These are phyloP conservation scores for Trachelus iudaicus DNA, from an alignment of 2,888 invertebrate genomes.

Conservation along the genomic window DNA sequence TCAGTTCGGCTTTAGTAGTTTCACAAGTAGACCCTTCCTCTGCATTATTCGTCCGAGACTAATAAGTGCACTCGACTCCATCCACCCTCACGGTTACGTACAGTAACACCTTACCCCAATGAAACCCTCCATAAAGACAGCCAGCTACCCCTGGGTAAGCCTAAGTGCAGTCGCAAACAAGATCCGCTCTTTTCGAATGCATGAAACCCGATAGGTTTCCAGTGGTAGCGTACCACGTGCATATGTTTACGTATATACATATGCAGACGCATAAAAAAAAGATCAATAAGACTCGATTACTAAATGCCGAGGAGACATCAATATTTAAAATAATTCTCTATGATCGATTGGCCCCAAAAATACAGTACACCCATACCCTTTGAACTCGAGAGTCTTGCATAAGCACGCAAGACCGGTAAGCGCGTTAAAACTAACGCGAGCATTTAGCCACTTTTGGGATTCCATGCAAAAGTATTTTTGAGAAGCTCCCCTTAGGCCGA, in stretches of 20 bases:
- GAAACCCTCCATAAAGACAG: background rate
- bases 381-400: background rate
- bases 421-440: background rate
- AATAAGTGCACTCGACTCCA: background rate
- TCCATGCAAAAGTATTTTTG: background rate
- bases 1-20: background rate
- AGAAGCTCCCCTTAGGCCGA: background rate
- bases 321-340: background rate
- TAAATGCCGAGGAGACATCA: too few species aligned
- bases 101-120: background rate
- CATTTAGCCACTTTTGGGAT: background rate
- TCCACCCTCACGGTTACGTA: background rate
- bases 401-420: background rate
- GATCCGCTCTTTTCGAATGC: background rate
- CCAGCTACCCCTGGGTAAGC: background rate
- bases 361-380: background rate
- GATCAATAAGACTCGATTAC: too few species aligned
- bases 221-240: background rate
- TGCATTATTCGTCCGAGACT: background rate
- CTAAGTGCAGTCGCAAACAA: background rate
- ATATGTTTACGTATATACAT: background rate
- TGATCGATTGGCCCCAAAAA: background rate
- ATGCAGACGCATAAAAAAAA: background rate
- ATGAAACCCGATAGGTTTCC: background rate
- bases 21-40: background rate